Conservation (phyloP, 2,888 invertebrate species). For the Drosophila antonietae region DNA sequence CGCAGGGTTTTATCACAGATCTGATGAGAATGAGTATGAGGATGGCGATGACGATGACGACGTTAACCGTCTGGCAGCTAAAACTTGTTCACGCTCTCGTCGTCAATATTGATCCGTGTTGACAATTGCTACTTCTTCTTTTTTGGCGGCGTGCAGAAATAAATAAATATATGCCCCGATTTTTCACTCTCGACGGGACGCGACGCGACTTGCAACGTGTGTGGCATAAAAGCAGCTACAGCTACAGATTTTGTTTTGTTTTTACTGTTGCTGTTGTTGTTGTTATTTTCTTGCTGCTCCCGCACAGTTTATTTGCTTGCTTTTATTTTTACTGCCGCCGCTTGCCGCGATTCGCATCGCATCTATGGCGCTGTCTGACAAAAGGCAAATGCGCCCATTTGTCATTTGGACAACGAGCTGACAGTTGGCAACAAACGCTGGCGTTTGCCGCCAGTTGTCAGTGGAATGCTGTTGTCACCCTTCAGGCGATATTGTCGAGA, state of each 20-base stretch:
- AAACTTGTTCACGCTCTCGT: conserved; percentile 11
- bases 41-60: conserved; percentile 29
- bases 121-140: conserved; percentile 58
- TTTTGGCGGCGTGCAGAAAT: conserved; percentile 55
- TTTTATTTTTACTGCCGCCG: conserved; percentile 67
- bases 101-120: conserved; percentile 66
- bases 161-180: conserved; percentile 58
- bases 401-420: conserved; percentile 79
- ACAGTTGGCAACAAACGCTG: conserved; percentile 51
- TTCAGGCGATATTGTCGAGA: conserved; percentile 17
- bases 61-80: conserved; percentile 26
- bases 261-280: conserved; percentile 6
- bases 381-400: conserved; percentile 78
- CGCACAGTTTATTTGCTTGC: conserved; percentile 54
- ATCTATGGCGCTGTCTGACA: conserved; percentile 58
- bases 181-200: conserved; percentile 41
- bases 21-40: conserved; percentile 36
- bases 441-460: conserved; percentile 44
- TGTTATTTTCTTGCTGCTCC: conserved; percentile 23
- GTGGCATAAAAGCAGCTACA: conserved; percentile 58
- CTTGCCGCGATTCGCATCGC: conserved; percentile 63
- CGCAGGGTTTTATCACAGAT: conserved; percentile 41
- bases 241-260: conserved; percentile 20
- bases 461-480: conserved; percentile 21
- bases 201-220: conserved; percentile 43